Evolutionary conservation across 2,113 vertebrate genomes (phyloP), one percentile per base, ranked within the genome.

Genomic region (Syrmaticus mikado): DNA sequence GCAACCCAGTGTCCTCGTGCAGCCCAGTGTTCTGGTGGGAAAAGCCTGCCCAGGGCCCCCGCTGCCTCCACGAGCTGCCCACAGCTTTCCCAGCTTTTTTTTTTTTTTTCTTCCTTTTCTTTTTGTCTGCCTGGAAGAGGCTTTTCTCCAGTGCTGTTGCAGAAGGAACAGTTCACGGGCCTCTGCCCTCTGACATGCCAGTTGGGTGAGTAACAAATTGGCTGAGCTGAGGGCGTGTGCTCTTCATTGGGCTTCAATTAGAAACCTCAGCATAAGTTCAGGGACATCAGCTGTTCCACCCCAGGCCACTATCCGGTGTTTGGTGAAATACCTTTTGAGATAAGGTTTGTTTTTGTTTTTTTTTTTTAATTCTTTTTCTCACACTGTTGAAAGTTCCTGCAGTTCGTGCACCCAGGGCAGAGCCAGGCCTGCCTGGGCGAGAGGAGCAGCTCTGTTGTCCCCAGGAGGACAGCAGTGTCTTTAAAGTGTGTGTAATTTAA

Each of bases 181-280:
- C 77, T 32, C 75, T 95, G 87, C 89, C 89, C 84, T 79, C 28
- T 17, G 41, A 34, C 67, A 18, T 96, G 94, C 92, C 89, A 64
- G 6, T n/a, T 0, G 1, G 34, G 8, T 94, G 94, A 92, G 79
- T 71, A 81, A 95, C 53, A 8, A 34, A 50, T 53, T 53, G 52
- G 52, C 82, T 6, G 2, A 5, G 55, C 82, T 16, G 18, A 60
- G 85, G 85, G 87, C 45, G 40, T 25, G 36, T 89, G 68, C 66
- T 83, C 62, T 50, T 40, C 20, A 55, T 10, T 57, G 73, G 20
- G 43, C 48, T 89, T 55, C 62, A 55, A 0, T 48, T 53, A 38
- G 38, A 60, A 81, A 46, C 55, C 22, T 34, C 79, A 8, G 30
- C 25, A 19, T 20, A 43, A 55, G 76, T 68, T 65, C 65, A n/a